Conservation (phyloP, 2,888 invertebrate species). For the Dyspetes luteomarginatus region DNA sequence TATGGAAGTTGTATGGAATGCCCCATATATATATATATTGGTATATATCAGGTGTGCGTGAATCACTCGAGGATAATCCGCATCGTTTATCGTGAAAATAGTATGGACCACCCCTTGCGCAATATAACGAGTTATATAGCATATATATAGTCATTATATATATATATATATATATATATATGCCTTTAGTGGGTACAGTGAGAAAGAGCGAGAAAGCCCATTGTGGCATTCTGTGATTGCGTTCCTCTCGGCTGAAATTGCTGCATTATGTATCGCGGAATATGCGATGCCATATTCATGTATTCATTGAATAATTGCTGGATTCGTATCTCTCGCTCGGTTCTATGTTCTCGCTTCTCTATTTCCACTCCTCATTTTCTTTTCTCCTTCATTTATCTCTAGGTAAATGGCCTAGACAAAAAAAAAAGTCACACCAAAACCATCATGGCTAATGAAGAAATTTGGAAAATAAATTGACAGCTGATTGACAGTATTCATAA, state of each 20-base stretch:
- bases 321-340: conserved; percentile 71
- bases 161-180: conserved; percentile 30
- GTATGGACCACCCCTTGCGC: conserved; percentile 47
- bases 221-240: conserved; percentile 65
- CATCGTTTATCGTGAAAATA: conserved; percentile 77
- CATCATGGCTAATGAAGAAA: too few species aligned
- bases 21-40: neutral
- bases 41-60: conserved; percentile 50
- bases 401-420: neutral
- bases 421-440: too few species aligned
- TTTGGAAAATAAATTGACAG: too few species aligned
- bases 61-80: conserved; percentile 75
- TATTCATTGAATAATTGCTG: conserved; percentile 81
- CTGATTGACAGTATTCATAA: too few species aligned
- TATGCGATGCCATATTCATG: conserved; percentile 75
- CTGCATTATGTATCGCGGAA: conserved; percentile 67
- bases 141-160: neutral
- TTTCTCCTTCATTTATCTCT: neutral
- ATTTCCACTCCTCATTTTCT: conserved; percentile 10
- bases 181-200: conserved; percentile 4
- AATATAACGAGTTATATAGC: conserved; percentile 60
- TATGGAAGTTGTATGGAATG: too few species aligned
- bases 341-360: conserved; percentile 15
- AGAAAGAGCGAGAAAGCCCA: conserved; percentile 40
- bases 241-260: conserved; percentile 45